Conservation (phyloP, 2,797 vertebrate genomes). For the Falco cherrug region DNA sequence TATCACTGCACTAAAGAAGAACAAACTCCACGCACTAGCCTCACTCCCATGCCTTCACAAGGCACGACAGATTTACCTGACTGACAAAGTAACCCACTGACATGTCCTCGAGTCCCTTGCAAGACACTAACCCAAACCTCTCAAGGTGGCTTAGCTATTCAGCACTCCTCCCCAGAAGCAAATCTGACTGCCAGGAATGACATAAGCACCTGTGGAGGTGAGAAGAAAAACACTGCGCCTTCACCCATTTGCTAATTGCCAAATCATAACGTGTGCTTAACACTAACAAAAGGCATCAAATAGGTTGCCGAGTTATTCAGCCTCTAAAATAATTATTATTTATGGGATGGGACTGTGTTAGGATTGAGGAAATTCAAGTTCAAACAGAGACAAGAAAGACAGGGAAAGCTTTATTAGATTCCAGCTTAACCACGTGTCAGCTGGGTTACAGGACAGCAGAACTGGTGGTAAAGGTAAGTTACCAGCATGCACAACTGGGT, state of each 20-base stretch:
- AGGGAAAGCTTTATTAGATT: constrained; percentile 63
- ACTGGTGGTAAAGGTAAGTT: background rate
- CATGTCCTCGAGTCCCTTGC: fast-evolving
- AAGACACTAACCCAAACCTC: background rate
- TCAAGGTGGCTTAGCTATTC: background rate
- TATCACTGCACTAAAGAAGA: background rate
- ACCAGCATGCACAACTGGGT: constrained; percentile 8
- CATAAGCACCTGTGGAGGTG: background rate
- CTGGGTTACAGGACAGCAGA: constrained; percentile 15
- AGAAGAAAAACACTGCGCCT: background rate
- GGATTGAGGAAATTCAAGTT: constrained; percentile 54
- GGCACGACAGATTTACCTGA: background rate
- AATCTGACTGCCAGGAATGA: background rate
- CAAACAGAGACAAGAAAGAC: constrained; percentile 50
- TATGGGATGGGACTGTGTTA: background rate
- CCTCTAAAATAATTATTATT: background rate
- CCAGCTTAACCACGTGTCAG: constrained; percentile 18
- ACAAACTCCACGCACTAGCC: background rate
- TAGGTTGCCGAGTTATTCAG: background rate
- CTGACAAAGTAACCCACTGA: background rate
- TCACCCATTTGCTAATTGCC: background rate
- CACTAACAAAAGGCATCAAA: background rate
- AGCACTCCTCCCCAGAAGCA: background rate
- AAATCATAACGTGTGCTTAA: background rate
- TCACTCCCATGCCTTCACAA: background rate